Evolutionary conservation across 2,113 vertebrate genomes (phyloP), one percentile per base, ranked within the genome.

Genomic region (Tor tambroides): DNA sequence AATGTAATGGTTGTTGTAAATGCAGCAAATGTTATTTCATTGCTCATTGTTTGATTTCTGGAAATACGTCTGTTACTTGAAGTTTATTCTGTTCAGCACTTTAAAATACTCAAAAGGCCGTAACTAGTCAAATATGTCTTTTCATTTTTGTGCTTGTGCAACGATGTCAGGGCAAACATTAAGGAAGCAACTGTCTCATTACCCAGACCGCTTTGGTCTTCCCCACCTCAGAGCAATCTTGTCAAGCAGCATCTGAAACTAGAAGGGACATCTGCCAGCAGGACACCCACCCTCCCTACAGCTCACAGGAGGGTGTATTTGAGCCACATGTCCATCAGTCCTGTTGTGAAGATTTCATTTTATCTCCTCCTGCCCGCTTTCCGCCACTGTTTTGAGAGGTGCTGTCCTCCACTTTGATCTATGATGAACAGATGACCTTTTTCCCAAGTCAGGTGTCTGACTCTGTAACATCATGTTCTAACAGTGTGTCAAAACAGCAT

Each of bases 381-480:
- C 63, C 41, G 79, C 80, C 83, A 74, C 43, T 89, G 89, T 83
- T 90, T 83, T 83, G 79, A 87, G 86, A 87, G 86, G 80, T 88
- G 72, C 87, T 83, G 87, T 85, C 86, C 63, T 85, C 83, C 41
- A 67, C 85, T 90, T 89, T 89, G 87, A 90, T 87, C 78, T 65
- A 51, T 85, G 87, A 88, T 80, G 86, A 87, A 76, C 89, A 87
- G 87, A 83, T 87, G 86, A 90, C 89, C 89, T 90, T 90, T 90
- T 85, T 86, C 86, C 49, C 82, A 74, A 87, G 86, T 75, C 43
- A 83, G 83, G 54, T 88, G 89, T 90, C 87, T 32, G 59, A 75
- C 17, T 85, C 46, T 67, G 80, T 87, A 89, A 87, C 83, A 79
- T 89, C 87, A 87, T 80, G 72, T 84, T 87, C 69, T 82, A 82